phyloP scores from a whole-genome alignment of 2,113 vertebrate genomes.

The Dromiciops gliroides region DNA sequence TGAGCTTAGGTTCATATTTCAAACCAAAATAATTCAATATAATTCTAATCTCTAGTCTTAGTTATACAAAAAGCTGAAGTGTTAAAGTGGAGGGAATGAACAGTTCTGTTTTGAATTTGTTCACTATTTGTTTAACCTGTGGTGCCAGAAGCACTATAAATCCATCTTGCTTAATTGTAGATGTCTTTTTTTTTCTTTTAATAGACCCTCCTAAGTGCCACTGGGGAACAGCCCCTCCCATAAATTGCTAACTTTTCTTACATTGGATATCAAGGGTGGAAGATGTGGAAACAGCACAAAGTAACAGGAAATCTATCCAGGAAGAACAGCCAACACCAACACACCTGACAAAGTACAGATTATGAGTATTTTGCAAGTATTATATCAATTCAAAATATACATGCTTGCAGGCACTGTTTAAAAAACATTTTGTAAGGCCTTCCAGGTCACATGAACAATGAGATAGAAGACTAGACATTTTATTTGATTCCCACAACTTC shows the following conservation, averaged over 20 bases:
- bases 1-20: constrained; percentile 28
- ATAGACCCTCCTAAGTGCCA: constrained; percentile 66
- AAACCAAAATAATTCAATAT: constrained; percentile 75
- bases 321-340: constrained; percentile 82
- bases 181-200: constrained; percentile 70
- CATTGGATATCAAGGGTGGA: constrained; percentile 61
- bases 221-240: constrained; percentile 38
- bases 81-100: constrained; percentile 64
- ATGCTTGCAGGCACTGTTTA: constrained; percentile 53
- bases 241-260: constrained; percentile 68
- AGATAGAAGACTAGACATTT: neutral
- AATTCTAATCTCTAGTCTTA: constrained; percentile 47
- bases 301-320: constrained; percentile 74
- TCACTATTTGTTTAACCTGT: constrained; percentile 82
- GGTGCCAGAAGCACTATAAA: constrained; percentile 80
- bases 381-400: constrained; percentile 61
- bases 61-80: constrained; percentile 42
- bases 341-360: constrained; percentile 69
- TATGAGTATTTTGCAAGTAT: constrained; percentile 62
- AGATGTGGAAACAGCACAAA: constrained; percentile 70
- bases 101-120: constrained; percentile 79
- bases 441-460: neutral
- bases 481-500: neutral
- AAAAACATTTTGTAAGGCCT: neutral
- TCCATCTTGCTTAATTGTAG: constrained; percentile 67